phyloP scores from a whole-genome alignment of 1,140 invertebrate species.

The Penaeus japonicus region DNA sequence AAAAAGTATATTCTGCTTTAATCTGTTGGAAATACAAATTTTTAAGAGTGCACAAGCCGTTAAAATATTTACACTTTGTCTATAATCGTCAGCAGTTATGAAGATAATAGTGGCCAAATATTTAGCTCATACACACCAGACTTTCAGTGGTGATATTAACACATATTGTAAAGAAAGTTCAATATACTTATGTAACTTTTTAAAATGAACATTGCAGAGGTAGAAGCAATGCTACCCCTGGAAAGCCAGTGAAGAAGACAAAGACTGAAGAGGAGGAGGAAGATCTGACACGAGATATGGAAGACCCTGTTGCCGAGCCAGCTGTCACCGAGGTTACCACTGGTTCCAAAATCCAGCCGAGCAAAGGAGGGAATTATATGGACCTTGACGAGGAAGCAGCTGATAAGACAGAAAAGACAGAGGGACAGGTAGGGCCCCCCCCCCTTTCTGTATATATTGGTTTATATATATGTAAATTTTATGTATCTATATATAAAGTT shows the following conservation, averaged over 20 bases:
- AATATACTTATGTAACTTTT: no score
- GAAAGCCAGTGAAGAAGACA: slow-evolving; percentile 59
- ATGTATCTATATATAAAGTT: no score
- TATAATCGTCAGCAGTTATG: no score
- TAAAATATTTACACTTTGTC: no score
- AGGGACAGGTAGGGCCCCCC: slow-evolving; percentile 57
- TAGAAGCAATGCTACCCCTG: slow-evolving; percentile 58
- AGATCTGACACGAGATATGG: slow-evolving; percentile 86
- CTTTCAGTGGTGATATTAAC: no score
- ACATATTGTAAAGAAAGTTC: no score
- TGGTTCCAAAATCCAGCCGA: slow-evolving; percentile 74
- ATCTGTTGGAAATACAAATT: no score
- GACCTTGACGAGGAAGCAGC: slow-evolving; percentile 77
- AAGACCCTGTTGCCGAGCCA: slow-evolving; percentile 67
- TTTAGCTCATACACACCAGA: no score
- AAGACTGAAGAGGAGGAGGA: slow-evolving; percentile 71
- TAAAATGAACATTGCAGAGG: slow-evolving; percentile 40
- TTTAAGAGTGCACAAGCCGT: no score
- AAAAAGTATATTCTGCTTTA: no score
- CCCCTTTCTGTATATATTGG: neutral
- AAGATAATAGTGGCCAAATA: no score
- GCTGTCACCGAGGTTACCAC: slow-evolving; percentile 59
- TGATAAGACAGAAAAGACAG: slow-evolving; percentile 68
- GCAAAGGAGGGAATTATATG: slow-evolving; percentile 75
- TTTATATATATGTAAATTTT: no score